Conservation (phyloP, 2,888 invertebrate species). For the Drosophila hawaiiensis region DNA sequence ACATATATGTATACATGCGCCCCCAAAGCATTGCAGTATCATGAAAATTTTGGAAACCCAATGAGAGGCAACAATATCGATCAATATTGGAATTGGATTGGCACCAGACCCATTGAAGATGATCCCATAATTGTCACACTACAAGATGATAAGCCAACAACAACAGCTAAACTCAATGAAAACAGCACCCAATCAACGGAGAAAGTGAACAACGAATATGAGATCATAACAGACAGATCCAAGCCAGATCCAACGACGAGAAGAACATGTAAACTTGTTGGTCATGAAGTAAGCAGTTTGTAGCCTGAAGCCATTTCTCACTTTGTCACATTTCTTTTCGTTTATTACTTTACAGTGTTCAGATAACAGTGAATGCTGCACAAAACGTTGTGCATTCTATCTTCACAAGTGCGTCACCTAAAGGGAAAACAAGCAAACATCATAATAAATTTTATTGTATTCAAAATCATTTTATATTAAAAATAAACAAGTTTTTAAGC, state of each 20-base stretch:
- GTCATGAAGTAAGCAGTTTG: slow-evolving; percentile 41
- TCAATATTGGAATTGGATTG: background rate
- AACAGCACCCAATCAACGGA: slow-evolving; percentile 19
- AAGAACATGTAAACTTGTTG: slow-evolving; percentile 33
- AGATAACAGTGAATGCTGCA: slow-evolving; percentile 78
- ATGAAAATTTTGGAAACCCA: background rate
- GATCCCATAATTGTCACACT: slow-evolving; percentile 15
- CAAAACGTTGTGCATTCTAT: slow-evolving; percentile 81
- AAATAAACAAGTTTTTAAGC: slow-evolving; percentile 23
- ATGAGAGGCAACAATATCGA: background rate
- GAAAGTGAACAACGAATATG: slow-evolving; percentile 24
- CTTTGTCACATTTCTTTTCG: slow-evolving; percentile 22
- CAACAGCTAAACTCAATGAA: background rate
- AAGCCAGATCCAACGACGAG: background rate
- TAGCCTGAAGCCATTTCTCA: background rate
- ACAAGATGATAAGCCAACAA: slow-evolving; percentile 8
- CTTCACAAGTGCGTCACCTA: slow-evolving; percentile 83
- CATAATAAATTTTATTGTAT: background rate
- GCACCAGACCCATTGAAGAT: background rate
- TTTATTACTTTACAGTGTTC: slow-evolving; percentile 72
- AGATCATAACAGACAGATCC: background rate
- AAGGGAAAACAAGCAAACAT: background rate
- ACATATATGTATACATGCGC: slow-evolving; percentile 76
- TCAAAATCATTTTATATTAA: slow-evolving; percentile 2
- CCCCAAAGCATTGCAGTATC: slow-evolving; percentile 36